phyloP scores from a whole-genome alignment of 2,888 invertebrate species.

The Noctua janthina region DNA sequence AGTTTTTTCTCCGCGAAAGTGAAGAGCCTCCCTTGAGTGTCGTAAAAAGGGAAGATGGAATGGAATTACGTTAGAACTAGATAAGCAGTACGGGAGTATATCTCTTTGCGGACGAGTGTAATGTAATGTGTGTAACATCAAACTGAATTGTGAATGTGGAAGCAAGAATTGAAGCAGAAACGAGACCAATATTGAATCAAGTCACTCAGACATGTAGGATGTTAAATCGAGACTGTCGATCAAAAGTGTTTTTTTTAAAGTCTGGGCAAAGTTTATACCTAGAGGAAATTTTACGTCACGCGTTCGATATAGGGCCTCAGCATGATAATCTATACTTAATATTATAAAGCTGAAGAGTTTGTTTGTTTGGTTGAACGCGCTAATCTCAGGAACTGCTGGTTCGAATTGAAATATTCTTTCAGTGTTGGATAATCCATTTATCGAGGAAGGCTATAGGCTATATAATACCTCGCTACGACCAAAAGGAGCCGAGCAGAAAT shows the following conservation, averaged over 20 bases:
- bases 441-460: too few relatives aligned
- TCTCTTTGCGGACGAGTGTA: conserved; percentile 20
- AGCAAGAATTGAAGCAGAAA: conserved; percentile 30
- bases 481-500: too few relatives aligned
- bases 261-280: neutral
- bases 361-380: too few relatives aligned
- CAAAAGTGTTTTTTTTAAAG: neutral
- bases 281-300: neutral
- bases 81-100: conserved; percentile 15
- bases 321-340: too few relatives aligned
- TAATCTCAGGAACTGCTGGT: too few relatives aligned
- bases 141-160: conserved; percentile 9
- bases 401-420: too few relatives aligned
- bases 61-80: conserved; percentile 41
- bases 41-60: conserved; percentile 32
- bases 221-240: neutral
- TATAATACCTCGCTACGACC: too few relatives aligned
- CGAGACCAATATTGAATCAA: conserved; percentile 12
- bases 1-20: conserved; percentile 14
- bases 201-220: neutral
- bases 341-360: too few relatives aligned
- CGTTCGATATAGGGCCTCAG: neutral
- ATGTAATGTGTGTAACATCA: conserved; percentile 18
- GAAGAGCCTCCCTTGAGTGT: conserved; percentile 27
- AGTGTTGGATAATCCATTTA: too few relatives aligned